Conservation (phyloP, 2,797 vertebrate genomes). For the Aulostomus chinensis region DNA sequence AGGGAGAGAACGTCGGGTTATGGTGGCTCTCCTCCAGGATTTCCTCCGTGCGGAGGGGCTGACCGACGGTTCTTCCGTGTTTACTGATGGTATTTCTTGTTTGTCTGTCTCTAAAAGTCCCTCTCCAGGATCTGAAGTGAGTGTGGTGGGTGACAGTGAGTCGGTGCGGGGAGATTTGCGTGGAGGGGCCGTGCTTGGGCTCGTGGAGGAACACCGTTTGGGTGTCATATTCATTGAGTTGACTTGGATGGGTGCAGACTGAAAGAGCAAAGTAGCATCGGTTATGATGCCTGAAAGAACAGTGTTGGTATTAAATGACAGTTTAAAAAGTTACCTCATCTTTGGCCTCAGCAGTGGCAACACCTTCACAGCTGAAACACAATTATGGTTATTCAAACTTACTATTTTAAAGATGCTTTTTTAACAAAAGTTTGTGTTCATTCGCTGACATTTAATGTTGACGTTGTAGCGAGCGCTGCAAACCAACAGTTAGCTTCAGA, state of each 20-base stretch:
- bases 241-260: constrained; percentile 22
- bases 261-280: background rate
- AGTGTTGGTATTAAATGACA: too few relatives aligned
- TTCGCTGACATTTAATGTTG: background rate
- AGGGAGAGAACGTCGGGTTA: constrained; percentile 76
- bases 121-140: constrained; percentile 13
- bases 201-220: constrained; percentile 60
- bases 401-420: too few relatives aligned
- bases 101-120: constrained; percentile 14
- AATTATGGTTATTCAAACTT: background rate
- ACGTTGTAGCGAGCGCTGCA: background rate
- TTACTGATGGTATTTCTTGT: constrained; percentile 15
- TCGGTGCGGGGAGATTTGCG: constrained; percentile 68
- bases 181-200: constrained; percentile 43
- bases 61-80: constrained; percentile 10
- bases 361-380: constrained; percentile 24
- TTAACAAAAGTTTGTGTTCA: too few relatives aligned
- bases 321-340: constrained; percentile 62
- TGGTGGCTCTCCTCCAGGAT: constrained; percentile 81
- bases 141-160: constrained; percentile 1
- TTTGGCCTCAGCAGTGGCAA: constrained; percentile 1
- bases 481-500: background rate
- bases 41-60: constrained; percentile 61
- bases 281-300: background rate
- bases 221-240: constrained; percentile 11